Base-by-base conservation (phyloP, 2,888 invertebrate genomes). In the Dendrolimus pini region DNA sequence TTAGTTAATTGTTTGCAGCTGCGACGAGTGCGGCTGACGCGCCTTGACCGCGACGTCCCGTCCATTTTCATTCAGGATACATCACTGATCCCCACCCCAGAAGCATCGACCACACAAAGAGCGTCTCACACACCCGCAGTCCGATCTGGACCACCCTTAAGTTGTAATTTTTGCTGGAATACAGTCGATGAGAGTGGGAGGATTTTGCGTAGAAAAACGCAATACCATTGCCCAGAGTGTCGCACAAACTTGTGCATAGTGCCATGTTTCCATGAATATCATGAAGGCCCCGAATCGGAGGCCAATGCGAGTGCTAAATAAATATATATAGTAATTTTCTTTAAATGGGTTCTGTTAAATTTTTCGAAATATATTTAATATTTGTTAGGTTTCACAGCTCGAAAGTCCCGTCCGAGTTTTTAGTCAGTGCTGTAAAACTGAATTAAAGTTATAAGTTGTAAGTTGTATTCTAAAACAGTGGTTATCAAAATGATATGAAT, bases 91-190 rank as follows among this genome's bases (percentile, higher is more conserved):
- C 18, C 18, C 10, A 61, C 61, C 2, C 60, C 67, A 0, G 73
- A 72, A 1, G 60, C 65, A n/a, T 62, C 76, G 30, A 72, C 72
- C 41, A 63, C 80, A 2, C 76, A 74, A n/a, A 82, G 96, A 60
- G 94, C 95, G 55, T 95, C 95, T 72, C 96, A 97, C 83, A 96
- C 96, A 75, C 97, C 96, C 9, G 95, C 95, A 9, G 94, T 96
- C 14, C 91, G 97, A 58, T 94, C 95, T 9, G 97, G 97, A 0
- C 96, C 97, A 7, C 96, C 96, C 2, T 86, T 97, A 62, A 96
- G 96, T 67, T 97, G 97, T 84, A 96, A 96, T 85, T 96, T 94
- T 80, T 97, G 97, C 85, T 97, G 97, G 97, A 97, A 97, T 80
- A 96, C 96, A 0, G 95, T 96, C 55, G 96, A 97, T 79, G 93